phyloP scores from a whole-genome alignment of 2,113 vertebrate genomes.

The Terrapene triunguis region DNA sequence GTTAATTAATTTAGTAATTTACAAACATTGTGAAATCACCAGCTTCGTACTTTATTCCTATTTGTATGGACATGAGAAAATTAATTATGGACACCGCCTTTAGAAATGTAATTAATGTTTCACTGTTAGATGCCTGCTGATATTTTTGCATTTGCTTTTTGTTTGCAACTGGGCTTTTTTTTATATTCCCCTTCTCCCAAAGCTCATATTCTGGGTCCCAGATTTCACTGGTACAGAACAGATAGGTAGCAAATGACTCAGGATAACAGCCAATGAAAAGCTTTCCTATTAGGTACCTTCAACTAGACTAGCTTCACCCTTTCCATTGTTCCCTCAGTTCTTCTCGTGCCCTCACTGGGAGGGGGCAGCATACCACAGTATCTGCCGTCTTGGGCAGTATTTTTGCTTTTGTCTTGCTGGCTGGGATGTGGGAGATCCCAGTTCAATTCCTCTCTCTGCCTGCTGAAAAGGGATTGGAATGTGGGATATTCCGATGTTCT shows the following conservation, averaged over 20 bases:
- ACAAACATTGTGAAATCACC: conserved; percentile 43
- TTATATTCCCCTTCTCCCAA: neutral
- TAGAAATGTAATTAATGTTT: conserved; percentile 62
- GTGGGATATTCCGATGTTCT: neutral
- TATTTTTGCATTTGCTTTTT: conserved; percentile 26
- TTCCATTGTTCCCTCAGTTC: neutral
- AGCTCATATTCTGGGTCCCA: neutral
- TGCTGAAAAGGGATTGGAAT: neutral
- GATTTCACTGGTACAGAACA: neutral
- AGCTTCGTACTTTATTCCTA: conserved; percentile 36
- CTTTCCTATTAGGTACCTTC: neutral
- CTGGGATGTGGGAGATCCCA: too few relatives aligned
- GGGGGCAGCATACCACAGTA: neutral
- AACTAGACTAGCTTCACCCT: neutral
- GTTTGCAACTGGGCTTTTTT: conserved; percentile 1
- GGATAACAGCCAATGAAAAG: neutral
- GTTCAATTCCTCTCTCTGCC: neutral
- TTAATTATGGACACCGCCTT: conserved; percentile 36
- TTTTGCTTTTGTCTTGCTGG: neutral
- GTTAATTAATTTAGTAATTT: conserved; percentile 70
- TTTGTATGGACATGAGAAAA: conserved; percentile 56
- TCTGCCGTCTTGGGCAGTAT: neutral
- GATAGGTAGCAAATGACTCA: neutral
- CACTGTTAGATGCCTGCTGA: conserved; percentile 29
- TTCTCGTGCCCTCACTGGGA: neutral